A percentile compares a stretch with the other conserved stretches of the same genome.
Evolutionary conservation across 2,888 invertebrate genomes (phyloP).

Genomic region (Lycaena phlaeas): DNA sequence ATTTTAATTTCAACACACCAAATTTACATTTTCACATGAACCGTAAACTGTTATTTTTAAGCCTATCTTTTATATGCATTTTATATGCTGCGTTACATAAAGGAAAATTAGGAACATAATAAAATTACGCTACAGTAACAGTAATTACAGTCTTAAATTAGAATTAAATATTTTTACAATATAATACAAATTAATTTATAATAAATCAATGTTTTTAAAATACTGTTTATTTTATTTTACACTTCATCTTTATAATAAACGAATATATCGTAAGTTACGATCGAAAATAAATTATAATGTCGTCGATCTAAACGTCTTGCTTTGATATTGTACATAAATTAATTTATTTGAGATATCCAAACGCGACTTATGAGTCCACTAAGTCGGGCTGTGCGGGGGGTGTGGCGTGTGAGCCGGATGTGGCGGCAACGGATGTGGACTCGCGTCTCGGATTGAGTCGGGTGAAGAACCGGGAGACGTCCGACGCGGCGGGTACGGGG

Average conservation of each 20-base stretch:
- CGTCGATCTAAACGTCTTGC: not conserved
- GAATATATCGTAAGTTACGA: not conserved
- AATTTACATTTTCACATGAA: constrained; percentile 6
- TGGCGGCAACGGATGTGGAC: constrained; percentile 48
- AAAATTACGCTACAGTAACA: constrained; percentile 37
- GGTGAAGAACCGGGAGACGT: constrained; percentile 73
- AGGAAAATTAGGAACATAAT: constrained; percentile 65
- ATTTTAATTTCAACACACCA: constrained; percentile 3
- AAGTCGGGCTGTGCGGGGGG: constrained; percentile 62
- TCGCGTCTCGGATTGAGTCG: constrained; percentile 72
- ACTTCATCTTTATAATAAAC: not conserved
- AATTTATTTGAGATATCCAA: constrained; percentile 7
- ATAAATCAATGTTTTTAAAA: constrained; percentile 5
- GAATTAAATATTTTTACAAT: constrained; percentile 54
- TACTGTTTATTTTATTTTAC: not conserved
- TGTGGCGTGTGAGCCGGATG: constrained; percentile 48
- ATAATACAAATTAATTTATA: constrained; percentile 28
- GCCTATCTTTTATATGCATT: constrained; percentile 4
- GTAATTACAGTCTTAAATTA: constrained; percentile 56
- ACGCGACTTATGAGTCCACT: constrained; percentile 22
- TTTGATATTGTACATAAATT: constrained; percentile 4
- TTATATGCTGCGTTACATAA: constrained; percentile 12
- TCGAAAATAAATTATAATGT: constrained; percentile 17
- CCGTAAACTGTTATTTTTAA: constrained; percentile 1
- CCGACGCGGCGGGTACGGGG: constrained; percentile 71